Percentiles rank a stretch among this genome's conserved stretches.
Evolutionary conservation across 1,140 invertebrate species (phyloP).

Genomic region (Pissodes strobi): DNA sequence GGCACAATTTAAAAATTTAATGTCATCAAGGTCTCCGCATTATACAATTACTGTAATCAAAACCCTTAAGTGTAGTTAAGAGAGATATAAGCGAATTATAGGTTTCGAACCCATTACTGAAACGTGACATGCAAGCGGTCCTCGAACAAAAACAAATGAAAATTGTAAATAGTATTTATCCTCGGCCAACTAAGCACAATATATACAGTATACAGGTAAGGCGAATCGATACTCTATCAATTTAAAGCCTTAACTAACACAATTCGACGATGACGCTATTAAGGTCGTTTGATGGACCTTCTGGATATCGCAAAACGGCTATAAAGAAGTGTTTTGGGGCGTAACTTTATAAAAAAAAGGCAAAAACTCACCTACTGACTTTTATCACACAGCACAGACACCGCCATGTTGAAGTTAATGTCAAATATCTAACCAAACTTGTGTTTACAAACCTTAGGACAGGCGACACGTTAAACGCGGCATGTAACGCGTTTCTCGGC

Average conservation of each 20-base stretch:
- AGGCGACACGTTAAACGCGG: not conserved
- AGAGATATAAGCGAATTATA: not conserved
- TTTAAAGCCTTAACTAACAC: not conserved
- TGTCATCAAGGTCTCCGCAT: slow-evolving; percentile 22
- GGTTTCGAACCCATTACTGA: not conserved
- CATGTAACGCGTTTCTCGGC: slow-evolving; percentile 13
- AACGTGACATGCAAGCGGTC: slow-evolving; percentile 21
- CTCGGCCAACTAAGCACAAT: slow-evolving; percentile 19
- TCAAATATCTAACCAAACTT: slow-evolving; percentile 35
- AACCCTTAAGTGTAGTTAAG: slow-evolving; percentile 16
- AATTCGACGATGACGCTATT: not conserved
- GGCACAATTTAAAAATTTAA: slow-evolving; percentile 32
- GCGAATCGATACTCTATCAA: slow-evolving; percentile 20
- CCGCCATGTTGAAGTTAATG: slow-evolving; percentile 36
- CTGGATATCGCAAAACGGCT: not conserved
- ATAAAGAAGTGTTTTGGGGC: not conserved
- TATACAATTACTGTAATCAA: slow-evolving; percentile 22
- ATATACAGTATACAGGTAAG: slow-evolving; percentile 7
- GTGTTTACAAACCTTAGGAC: slow-evolving; percentile 33
- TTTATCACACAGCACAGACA: slow-evolving; percentile 32
- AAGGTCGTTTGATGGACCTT: not conserved
- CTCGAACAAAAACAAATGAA: slow-evolving; percentile 18
- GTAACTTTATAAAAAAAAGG: not conserved
- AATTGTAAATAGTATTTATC: slow-evolving; percentile 14
- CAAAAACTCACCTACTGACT: slow-evolving; percentile 34